Base-by-base conservation (phyloP, 1,140 invertebrate species). In the Heliconius hermathena region DNA sequence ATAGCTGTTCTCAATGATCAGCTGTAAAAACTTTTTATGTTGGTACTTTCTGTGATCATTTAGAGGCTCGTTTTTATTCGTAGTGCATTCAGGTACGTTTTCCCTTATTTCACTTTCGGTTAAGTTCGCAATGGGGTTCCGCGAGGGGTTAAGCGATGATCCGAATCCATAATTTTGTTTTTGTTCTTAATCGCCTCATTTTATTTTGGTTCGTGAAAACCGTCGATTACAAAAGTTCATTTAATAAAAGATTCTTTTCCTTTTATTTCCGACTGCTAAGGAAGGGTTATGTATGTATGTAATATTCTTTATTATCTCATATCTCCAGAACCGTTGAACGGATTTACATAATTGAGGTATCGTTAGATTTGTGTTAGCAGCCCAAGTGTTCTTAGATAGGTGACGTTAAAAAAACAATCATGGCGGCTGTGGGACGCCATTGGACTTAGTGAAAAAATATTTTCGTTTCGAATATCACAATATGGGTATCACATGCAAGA, bases 101-200 rank as follows among this genome's bases (percentile, higher is more conserved):
- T 75, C 6, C 74, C 26, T 57, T 54, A 36, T 76, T 76, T 71
- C 26, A 38, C 41, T 70, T 76, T 54, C 57, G 20, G 46, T 76
- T 49, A 70, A 76, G 74, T 76, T 76, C 60, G 29, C 16, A 18
- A 36, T 41, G 36, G 38, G 74, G 60, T 46, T 70, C 22, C 38
- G 46, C 16, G 13, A 29, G 74, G 38, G 60, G n/a, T 22, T 70
- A 16, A 33, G 60, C 60, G 74, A 75, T 75, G 54, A 75, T 75
- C 74, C 74, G 74, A 75, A 66, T 75, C 54, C 54, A 75, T 75
- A 60, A 75, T 66, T 75, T 66, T 74, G 73, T 75, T 75, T 75
- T 75, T 18, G 9, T 54, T 26, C 29, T 75, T 66, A 60, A 75
- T 60, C 33, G 36, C 74, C 33, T 26, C 11, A 54, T 41, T 75